phyloP scores from a whole-genome alignment of 1,140 invertebrate genomes.

The Drosophila gunungcola region DNA sequence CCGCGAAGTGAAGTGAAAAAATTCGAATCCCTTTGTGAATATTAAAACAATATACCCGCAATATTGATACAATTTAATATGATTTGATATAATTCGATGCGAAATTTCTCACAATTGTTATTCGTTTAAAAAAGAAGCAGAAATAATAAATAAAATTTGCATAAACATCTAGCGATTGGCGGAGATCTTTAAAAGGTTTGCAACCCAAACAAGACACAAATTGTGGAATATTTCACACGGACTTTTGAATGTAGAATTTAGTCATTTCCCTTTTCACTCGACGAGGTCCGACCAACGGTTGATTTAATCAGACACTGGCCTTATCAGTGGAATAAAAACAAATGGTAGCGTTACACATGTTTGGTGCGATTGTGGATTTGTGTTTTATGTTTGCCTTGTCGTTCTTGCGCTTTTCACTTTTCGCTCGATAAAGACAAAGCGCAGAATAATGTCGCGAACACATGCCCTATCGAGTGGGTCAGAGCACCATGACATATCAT shows the following conservation, averaged over 20 bases:
- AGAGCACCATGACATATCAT: neutral
- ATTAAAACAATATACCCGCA: slow-evolving; percentile 2
- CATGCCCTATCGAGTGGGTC: slow-evolving; percentile 35
- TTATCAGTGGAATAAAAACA: slow-evolving; percentile 38
- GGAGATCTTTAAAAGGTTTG: slow-evolving; percentile 22
- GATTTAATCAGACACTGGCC: slow-evolving; percentile 23
- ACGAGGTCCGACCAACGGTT: slow-evolving; percentile 9
- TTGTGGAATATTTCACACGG: neutral
- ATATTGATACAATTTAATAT: slow-evolving; percentile 11
- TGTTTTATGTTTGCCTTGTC: slow-evolving; percentile 21
- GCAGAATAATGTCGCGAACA: neutral
- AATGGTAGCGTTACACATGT: slow-evolving; percentile 39
- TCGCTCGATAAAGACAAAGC: slow-evolving; percentile 9
- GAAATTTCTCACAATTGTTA: slow-evolving; percentile 15
- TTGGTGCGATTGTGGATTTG: slow-evolving; percentile 31
- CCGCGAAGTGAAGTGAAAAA: slow-evolving; percentile 19
- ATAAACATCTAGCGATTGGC: slow-evolving; percentile 13
- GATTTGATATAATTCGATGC: slow-evolving; percentile 11
- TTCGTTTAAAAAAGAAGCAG: slow-evolving; percentile 5
- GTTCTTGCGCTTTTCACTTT: neutral
- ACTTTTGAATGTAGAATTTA: neutral
- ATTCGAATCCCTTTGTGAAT: neutral
- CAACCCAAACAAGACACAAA: neutral
- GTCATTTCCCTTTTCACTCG: slow-evolving; percentile 5
- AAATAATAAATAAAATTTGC: slow-evolving; percentile 14